These are phyloP conservation scores for Oryzias curvinotus DNA, from an alignment of 2,113 vertebrate genomes.

Conservation along the genomic window DNA sequence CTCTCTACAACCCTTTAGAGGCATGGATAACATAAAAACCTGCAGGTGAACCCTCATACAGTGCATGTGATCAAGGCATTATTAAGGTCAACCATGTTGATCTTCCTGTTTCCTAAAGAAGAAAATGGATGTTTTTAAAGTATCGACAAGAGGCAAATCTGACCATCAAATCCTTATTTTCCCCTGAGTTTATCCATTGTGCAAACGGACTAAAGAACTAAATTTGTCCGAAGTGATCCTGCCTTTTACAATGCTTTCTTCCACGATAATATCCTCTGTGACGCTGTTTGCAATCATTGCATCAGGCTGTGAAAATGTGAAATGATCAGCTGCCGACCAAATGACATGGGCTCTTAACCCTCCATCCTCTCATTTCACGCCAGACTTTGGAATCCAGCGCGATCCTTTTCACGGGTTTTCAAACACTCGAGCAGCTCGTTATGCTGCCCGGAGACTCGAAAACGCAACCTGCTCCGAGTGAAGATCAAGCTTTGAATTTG, in stretches of 20 bases:
- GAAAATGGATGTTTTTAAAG: background rate
- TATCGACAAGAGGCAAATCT: constrained; percentile 50
- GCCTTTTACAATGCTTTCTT: background rate
- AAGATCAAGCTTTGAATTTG: constrained; percentile 5
- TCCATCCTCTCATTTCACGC: constrained; percentile 18
- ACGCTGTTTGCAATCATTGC: constrained; percentile 22
- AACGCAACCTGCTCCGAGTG: background rate
- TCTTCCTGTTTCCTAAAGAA: no score
- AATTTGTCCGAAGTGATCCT: constrained; percentile 8
- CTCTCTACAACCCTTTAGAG: no score
- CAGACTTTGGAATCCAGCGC: constrained; percentile 2
- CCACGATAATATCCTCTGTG: background rate
- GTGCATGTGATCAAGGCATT: no score
- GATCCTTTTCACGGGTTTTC: constrained; percentile 5
- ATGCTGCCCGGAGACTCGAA: constrained; percentile 1
- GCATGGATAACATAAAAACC: no score
- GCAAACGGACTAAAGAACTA: constrained; percentile 14
- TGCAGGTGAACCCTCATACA: no score
- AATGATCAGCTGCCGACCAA: constrained; percentile 21
- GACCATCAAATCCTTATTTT: constrained; percentile 24
- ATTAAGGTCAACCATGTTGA: no score
- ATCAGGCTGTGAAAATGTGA: constrained; percentile 11
- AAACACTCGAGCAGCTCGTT: constrained; percentile 14
- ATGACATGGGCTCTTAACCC: constrained; percentile 10
- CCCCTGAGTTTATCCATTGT: constrained; percentile 28